phyloP scores from a whole-genome alignment of 1,140 invertebrate genomes.

The Drosophila cardini region DNA sequence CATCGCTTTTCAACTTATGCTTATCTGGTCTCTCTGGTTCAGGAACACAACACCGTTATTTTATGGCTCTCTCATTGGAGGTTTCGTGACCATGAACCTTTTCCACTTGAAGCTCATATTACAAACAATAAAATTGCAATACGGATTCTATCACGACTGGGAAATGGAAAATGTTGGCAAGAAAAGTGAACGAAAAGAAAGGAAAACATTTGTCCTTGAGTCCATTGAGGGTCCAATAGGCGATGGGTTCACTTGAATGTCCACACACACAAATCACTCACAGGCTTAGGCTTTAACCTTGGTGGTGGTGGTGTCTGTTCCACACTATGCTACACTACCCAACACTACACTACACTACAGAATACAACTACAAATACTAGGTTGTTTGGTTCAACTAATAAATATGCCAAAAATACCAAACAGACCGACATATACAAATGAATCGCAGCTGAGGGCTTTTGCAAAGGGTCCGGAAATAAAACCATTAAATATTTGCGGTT shows the following conservation, averaged over 20 bases:
- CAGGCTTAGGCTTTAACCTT: constrained; percentile 59
- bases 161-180: background rate
- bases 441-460: constrained; percentile 73
- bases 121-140: constrained; percentile 16
- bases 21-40: constrained; percentile 30
- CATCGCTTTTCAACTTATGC: background rate
- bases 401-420: constrained; percentile 73
- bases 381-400: constrained; percentile 72
- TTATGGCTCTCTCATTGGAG: background rate
- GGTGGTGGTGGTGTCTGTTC: background rate
- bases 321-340: background rate
- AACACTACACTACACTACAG: constrained; percentile 9
- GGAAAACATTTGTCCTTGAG: background rate
- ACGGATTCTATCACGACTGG: background rate
- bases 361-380: constrained; percentile 62
- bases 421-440: constrained; percentile 66
- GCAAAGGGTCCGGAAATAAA: constrained; percentile 62
- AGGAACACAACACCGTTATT: background rate
- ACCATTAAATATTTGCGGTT: constrained; percentile 84
- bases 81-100: background rate
- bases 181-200: background rate
- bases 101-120: constrained; percentile 23
- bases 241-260: constrained; percentile 42
- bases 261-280: constrained; percentile 50
- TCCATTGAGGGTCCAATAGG: background rate